Conservation (phyloP, 1,140 invertebrate genomes). For the Lethocerus indicus region DNA sequence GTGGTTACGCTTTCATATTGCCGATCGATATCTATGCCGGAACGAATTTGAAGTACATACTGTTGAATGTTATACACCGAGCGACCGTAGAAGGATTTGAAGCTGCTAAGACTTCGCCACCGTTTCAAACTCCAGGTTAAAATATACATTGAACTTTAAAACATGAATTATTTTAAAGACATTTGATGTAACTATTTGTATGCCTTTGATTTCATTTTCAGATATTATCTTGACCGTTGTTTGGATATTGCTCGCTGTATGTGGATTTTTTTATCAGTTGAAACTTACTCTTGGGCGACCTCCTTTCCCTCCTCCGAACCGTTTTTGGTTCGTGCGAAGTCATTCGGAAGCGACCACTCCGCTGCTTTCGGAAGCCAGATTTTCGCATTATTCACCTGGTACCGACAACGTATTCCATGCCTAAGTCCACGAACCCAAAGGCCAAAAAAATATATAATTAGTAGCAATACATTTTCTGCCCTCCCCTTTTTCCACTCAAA, state of each 20-base stretch:
- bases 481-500: no score
- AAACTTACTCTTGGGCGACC: neutral
- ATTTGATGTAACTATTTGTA: conserved; percentile 9
- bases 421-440: no score
- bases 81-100: conserved; percentile 36
- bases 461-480: no score
- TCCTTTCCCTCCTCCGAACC: conserved; percentile 3
- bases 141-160: no score
- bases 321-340: conserved; percentile 1
- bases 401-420: no score
- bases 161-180: neutral
- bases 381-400: neutral
- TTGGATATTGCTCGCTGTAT: conserved; percentile 31
- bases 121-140: conserved; percentile 41
- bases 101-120: conserved; percentile 37
- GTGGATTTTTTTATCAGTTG: conserved; percentile 21
- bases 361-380: neutral
- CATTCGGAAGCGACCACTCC: neutral
- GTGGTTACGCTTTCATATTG: conserved; percentile 39
- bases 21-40: conserved; percentile 44
- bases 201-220: conserved; percentile 23
- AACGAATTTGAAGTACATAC: conserved; percentile 46
- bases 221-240: conserved; percentile 33
- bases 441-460: no score
- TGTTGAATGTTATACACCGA: conserved; percentile 44